Evolutionary conservation across 2,888 invertebrate genomes (phyloP).

Genomic region (Gari tellinella): DNA sequence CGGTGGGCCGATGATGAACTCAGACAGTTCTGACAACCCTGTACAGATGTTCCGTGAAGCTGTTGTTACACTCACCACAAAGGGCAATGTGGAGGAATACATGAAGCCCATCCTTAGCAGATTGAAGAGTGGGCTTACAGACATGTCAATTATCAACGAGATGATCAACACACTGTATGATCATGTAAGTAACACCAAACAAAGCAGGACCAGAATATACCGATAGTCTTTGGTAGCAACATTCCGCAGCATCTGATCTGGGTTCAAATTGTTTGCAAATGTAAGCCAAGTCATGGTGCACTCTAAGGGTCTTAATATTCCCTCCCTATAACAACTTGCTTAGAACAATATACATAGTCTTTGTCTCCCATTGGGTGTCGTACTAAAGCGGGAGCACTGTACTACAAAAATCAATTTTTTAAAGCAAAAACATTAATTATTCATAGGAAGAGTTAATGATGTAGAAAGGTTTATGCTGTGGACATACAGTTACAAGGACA

Average conservation of each 20-base stretch:
- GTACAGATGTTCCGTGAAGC: constrained; percentile 54
- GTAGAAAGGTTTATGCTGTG: too few species aligned
- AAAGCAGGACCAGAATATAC: neutral
- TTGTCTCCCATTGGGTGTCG: too few species aligned
- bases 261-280: neutral
- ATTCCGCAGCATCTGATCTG: neutral
- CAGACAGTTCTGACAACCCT: constrained; percentile 37
- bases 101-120: constrained; percentile 49
- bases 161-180: constrained; percentile 55
- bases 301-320: too few species aligned
- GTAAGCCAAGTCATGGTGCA: neutral
- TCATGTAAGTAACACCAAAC: constrained; percentile 37
- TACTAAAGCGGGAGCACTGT: too few species aligned
- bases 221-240: neutral
- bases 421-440: too few species aligned
- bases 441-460: too few species aligned
- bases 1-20: constrained; percentile 16
- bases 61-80: constrained; percentile 54
- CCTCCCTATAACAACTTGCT: too few species aligned
- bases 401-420: too few species aligned
- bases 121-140: constrained; percentile 48
- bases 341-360: too few species aligned
- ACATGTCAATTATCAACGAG: constrained; percentile 50
- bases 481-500: too few species aligned
- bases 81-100: constrained; percentile 60